Evolutionary conservation across 2,888 invertebrate species (phyloP).

Genomic region (Agrotis exclamationis): DNA sequence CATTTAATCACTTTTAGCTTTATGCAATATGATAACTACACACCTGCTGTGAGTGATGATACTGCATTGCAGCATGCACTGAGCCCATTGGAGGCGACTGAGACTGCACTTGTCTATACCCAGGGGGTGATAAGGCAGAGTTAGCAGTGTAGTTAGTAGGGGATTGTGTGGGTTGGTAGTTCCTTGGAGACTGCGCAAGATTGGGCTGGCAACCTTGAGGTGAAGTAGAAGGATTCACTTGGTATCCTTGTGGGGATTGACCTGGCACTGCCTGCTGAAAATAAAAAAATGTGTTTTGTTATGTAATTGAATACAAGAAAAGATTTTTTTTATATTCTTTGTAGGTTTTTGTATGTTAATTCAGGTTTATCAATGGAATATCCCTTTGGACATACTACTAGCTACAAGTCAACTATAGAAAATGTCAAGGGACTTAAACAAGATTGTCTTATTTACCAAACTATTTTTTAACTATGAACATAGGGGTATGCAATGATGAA

Average conservation of each 20-base stretch:
- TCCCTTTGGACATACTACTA: too few species aligned
- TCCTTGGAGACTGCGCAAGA: slow-evolving; percentile 84
- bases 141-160: slow-evolving; percentile 86
- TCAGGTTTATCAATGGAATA: too few species aligned
- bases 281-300: slow-evolving; percentile 9
- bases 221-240: slow-evolving; percentile 90
- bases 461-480: too few species aligned
- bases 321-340: too few species aligned
- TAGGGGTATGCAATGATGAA: too few species aligned
- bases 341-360: too few species aligned
- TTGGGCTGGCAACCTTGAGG: slow-evolving; percentile 87
- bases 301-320: too few species aligned
- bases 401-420: too few species aligned
- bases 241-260: slow-evolving; percentile 90
- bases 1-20: neutral
- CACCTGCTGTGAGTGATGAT: slow-evolving; percentile 89
- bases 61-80: slow-evolving; percentile 88
- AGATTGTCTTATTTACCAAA: too few species aligned
- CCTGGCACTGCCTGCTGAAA: slow-evolving; percentile 80
- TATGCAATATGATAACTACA: neutral
- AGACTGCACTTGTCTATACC: slow-evolving; percentile 87
- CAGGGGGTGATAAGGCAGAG: slow-evolving; percentile 91
- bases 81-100: slow-evolving; percentile 88
- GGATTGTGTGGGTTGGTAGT: slow-evolving; percentile 90
- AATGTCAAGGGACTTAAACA: too few species aligned